Base-by-base conservation (phyloP, 2,797 vertebrate genomes). In the Bovichtus variegatus region DNA sequence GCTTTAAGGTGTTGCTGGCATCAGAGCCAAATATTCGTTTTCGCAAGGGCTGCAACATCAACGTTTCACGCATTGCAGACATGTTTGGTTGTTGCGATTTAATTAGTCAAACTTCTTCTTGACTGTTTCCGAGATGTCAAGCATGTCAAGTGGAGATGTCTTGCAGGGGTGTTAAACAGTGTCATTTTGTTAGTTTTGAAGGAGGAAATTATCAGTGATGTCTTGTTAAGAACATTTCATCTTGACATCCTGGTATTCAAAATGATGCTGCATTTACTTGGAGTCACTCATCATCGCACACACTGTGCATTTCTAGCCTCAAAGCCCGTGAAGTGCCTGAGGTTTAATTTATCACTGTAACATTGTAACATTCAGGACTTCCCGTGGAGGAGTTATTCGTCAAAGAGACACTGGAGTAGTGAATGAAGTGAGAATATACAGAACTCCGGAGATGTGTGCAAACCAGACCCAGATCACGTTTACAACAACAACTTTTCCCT, bases 101-200 rank as follows among this genome's bases (percentile, higher is more conserved):
- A 80, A 87, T 86, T 85, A 44, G 63, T 31, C 29, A 27, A 46
- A 58, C 80, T 43, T 66, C 40, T 81, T 75, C 23, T 51, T 70
- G 64, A 84, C 8, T 0, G 16, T 57, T 34, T 87, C 25, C 34
- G 36, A 38, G 55, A 81, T 53, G 74, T 64, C 55, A 81, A 59
- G 36, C 65, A 34, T 29, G 62, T 83, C 68, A 89, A 79, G 63
- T 53, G 54, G 44, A 83, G 76, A 80, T 68, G 63, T 86, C 53
- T 6, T 57, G 19, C 63, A 60, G 57, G 70, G 40, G 31, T 81
- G 41, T 81, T 12, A 50, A 71, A 75, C 58, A 15, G 15, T 21
- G 16, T 71, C 54, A 84, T 73, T 83, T 55, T 59, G 54, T 61
- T 38, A 51, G 51, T 63, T 80, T 68, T 43, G 74, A 84, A 83